Evolutionary conservation across 1,140 invertebrate species (phyloP), one percentile per base, ranked within the genome.

Genomic region (Fopius arisanus): DNA sequence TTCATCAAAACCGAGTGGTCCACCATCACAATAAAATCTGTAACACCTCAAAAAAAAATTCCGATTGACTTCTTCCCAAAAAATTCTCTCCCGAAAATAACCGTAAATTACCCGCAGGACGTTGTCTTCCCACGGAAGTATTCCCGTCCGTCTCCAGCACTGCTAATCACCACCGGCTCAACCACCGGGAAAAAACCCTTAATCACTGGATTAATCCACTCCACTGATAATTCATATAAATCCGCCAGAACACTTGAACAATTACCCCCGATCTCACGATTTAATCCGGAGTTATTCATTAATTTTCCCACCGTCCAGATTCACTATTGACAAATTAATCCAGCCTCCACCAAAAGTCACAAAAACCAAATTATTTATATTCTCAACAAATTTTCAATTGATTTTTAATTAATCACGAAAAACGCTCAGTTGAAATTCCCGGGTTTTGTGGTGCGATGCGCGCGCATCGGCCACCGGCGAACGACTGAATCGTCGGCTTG

Each of bases 401-500:
- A n/a, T n/a, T n/a, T n/a, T n/a, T n/a, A n/a, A n/a, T 7, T 43
- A 43, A 9, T 33, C 40, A 43, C 12, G 10, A 12, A 12, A 43
- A 43, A 43, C 9, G 40, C 4, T 3, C 40, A 12, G n/a, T 66
- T 43, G 9, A 73, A 73, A 26, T 67, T 68, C 31, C 29, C 66
- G 65, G 21, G 31, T 26, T 23, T 54, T n/a, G n/a, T 65, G 16
- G 16, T 16, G 37, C 68, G 73, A 79, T 69, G 76, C 76, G 63
- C 70, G 48, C 77, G 37, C 72, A 70, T 59, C 67, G 51, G 68
- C 73, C 62, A 79, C 51, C 80, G 76, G 74, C 76, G 40, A 77
- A 81, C 79, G 78, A 83, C 80, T 83, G 81, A 81, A 75, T 76
- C 70, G 75, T 29, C 69, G 66, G 51, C 19, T 76, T 77, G 77